These are phyloP conservation scores for Sebastiscus albofasciatus DNA, from an alignment of 2,797 vertebrate genomes.

Conservation along the genomic window DNA sequence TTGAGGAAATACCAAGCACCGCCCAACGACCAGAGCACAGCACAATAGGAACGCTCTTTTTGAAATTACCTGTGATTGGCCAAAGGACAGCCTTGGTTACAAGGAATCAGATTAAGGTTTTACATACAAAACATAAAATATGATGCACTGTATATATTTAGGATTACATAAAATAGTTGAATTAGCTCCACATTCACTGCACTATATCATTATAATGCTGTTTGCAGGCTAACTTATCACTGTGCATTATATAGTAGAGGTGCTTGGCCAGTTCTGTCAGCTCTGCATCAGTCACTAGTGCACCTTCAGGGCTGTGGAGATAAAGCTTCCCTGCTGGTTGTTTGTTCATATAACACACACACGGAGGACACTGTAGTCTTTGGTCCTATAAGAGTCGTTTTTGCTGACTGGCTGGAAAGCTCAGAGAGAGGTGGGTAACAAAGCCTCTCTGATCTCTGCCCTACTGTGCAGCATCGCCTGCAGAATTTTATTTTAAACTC, in stretches of 20 bases:
- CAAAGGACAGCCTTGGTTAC: not conserved
- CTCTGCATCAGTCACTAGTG: conserved; percentile 7
- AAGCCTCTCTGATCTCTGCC: conserved; percentile 53
- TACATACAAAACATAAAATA: not conserved
- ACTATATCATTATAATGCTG: not conserved
- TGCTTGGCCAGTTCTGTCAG: not conserved
- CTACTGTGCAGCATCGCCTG: conserved; percentile 39
- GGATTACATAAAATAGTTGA: not conserved
- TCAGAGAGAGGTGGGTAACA: conserved; percentile 24
- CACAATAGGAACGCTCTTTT: too few relatives aligned
- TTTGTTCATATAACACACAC: conserved; percentile 30
- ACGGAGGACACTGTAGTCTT: conserved; percentile 23
- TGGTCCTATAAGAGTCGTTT: conserved; percentile 4
- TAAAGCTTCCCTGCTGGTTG: conserved; percentile 8
- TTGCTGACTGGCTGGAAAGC: conserved; percentile 52
- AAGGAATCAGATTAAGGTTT: not conserved
- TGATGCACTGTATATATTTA: not conserved
- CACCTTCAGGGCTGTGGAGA: conserved; percentile 8
- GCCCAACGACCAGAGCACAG: too few relatives aligned
- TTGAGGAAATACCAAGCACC: too few relatives aligned
- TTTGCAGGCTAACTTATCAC: not conserved
- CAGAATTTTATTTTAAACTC: conserved; percentile 14
- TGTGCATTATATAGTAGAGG: not conserved
- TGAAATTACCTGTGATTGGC: too few relatives aligned
- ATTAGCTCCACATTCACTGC: not conserved